Evolutionary conservation across 2,888 invertebrate genomes (phyloP).

Genomic region (Meghimatium bilineatum): DNA sequence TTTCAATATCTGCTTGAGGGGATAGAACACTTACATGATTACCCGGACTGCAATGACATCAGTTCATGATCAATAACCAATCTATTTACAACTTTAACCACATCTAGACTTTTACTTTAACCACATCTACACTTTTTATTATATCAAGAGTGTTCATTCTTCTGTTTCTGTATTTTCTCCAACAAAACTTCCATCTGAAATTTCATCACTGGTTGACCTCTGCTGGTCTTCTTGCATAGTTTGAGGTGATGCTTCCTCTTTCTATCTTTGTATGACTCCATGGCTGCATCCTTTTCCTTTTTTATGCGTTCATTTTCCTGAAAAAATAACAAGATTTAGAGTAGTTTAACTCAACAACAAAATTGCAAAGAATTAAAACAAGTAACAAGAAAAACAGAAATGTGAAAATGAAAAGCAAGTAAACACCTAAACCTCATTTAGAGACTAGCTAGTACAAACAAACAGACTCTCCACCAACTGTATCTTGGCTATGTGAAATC

Average conservation of each 20-base stretch:
- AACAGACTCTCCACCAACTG: too few relatives aligned
- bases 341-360: neutral
- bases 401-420: too few relatives aligned
- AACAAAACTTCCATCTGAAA: slow-evolving; percentile 86
- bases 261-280: slow-evolving; percentile 83
- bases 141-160: neutral
- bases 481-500: too few relatives aligned
- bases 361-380: neutral
- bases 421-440: too few relatives aligned
- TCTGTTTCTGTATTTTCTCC: slow-evolving; percentile 38
- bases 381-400: neutral
- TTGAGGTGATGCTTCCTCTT: slow-evolving; percentile 85
- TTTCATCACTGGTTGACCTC: slow-evolving; percentile 91
- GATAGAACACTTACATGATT: too few relatives aligned
- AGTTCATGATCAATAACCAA: too few relatives aligned
- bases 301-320: slow-evolving; percentile 57
- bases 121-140: neutral
- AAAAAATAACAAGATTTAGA: slow-evolving; percentile 24
- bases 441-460: too few relatives aligned
- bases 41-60: too few relatives aligned
- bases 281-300: slow-evolving; percentile 76
- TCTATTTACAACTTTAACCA: too few relatives aligned
- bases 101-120: too few relatives aligned
- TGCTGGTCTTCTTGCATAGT: slow-evolving; percentile 86
- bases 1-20: too few relatives aligned